Evolutionary conservation across 2,888 invertebrate species (phyloP).

Genomic region (Vanessa cardui): DNA sequence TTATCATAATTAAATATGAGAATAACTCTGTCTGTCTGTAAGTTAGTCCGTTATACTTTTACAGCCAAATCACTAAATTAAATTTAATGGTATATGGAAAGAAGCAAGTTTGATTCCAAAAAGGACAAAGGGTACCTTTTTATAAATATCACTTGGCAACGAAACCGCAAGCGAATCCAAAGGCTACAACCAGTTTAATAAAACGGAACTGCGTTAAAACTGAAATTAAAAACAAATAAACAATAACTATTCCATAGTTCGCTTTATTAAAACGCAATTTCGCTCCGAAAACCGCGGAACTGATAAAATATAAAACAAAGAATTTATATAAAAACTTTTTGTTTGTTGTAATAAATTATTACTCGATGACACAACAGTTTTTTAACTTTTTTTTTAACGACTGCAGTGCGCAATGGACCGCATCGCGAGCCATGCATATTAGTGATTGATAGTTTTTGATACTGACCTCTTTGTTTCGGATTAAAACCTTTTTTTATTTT

Average conservation of each 20-base stretch:
- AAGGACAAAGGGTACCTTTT: too few species aligned
- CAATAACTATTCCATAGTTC: slow-evolving; percentile 1
- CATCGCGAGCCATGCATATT: slow-evolving; percentile 26
- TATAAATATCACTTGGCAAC: too few species aligned
- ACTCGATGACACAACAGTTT: slow-evolving; percentile 25
- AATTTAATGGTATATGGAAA: too few species aligned
- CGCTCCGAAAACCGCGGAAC: slow-evolving; percentile 5
- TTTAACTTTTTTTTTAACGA: slow-evolving; percentile 3
- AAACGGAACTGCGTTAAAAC: background rate
- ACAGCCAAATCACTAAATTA: too few species aligned
- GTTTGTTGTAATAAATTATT: slow-evolving; percentile 30
- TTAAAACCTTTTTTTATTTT: background rate
- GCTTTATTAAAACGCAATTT: background rate
- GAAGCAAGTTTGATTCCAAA: too few species aligned
- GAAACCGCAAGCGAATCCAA: background rate
- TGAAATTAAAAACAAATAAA: background rate
- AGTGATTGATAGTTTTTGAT: slow-evolving; percentile 29
- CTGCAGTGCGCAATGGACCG: slow-evolving; percentile 18
- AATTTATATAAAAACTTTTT: slow-evolving; percentile 5
- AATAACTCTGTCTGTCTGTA: too few species aligned
- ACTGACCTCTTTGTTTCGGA: slow-evolving; percentile 17
- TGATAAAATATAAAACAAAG: slow-evolving; percentile 14
- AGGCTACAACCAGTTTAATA: background rate
- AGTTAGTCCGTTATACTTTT: too few species aligned
- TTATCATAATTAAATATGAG: too few species aligned